phyloP scores from a whole-genome alignment of 1,140 invertebrate genomes.

The Nephila pilipes region DNA sequence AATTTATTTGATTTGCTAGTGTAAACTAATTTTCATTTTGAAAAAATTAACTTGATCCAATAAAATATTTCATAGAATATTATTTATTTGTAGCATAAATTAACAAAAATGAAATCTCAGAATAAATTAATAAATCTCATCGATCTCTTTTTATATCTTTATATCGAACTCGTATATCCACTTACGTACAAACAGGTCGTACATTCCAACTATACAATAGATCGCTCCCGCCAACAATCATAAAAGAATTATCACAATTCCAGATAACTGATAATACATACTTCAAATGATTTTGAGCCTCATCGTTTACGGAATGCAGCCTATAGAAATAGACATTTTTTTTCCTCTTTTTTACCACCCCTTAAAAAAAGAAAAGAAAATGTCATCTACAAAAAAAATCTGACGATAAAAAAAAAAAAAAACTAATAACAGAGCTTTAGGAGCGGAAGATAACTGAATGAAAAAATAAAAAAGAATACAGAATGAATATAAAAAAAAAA shows the following conservation, averaged over 20 bases:
- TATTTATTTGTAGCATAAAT: no score
- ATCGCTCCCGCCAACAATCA: no score
- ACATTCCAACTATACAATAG: no score
- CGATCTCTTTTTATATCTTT: no score
- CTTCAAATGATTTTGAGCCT: not conserved
- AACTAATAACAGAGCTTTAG: conserved; percentile 38
- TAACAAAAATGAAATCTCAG: no score
- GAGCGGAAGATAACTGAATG: conserved; percentile 36
- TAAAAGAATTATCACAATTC: not conserved
- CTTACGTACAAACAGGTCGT: no score
- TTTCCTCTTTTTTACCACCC: not conserved
- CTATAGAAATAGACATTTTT: not conserved
- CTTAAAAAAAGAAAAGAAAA: conserved; percentile 23
- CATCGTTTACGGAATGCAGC: not conserved
- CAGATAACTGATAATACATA: not conserved
- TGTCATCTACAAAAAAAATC: conserved; percentile 5
- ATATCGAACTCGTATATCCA: no score
- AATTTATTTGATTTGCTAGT: no score
- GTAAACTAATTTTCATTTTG: no score
- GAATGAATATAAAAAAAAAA: conserved; percentile 9
- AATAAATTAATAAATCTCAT: no score
- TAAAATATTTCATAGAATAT: no score
- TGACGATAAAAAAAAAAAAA: conserved; percentile 34
- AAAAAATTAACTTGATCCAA: no score
- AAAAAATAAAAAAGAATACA: not conserved